Evolutionary conservation across 2,797 vertebrate species (phyloP).

Genomic region (Heteromormyrus szaboi): DNA sequence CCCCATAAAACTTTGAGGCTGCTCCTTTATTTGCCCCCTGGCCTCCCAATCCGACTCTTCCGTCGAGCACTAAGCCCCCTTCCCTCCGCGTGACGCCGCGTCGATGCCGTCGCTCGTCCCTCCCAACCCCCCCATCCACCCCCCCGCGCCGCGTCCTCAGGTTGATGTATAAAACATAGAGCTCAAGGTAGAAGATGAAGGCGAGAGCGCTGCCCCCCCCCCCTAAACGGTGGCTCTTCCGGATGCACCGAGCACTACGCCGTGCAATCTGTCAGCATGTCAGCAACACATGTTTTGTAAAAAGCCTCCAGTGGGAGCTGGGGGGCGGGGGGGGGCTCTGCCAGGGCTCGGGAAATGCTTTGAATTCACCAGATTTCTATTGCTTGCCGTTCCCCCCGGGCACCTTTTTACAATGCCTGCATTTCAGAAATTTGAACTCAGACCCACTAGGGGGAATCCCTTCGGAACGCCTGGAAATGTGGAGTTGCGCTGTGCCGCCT

Average conservation of each 20-base stretch:
- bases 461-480: slow-evolving; percentile 97
- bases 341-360: slow-evolving; percentile 99
- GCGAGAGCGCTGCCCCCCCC: slow-evolving; percentile 95
- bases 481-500: slow-evolving; percentile 99
- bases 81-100: neutral
- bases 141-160: slow-evolving; percentile 53
- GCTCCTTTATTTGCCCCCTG: slow-evolving; percentile 34
- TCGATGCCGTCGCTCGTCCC: neutral
- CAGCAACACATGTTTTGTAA: slow-evolving; percentile 99
- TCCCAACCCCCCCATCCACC: neutral
- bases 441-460: slow-evolving; percentile 68
- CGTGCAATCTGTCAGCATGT: slow-evolving; percentile 99
- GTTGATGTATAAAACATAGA: slow-evolving; percentile 99
- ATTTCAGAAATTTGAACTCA: slow-evolving; percentile 99
- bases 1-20: slow-evolving; percentile 54
- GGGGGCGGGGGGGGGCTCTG: slow-evolving; percentile 58
- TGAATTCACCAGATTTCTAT: slow-evolving; percentile 99
- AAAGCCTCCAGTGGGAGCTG: slow-evolving; percentile 99
- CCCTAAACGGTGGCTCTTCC: slow-evolving; percentile 94
- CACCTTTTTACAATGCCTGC: slow-evolving; percentile 90
- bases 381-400: slow-evolving; percentile 81
- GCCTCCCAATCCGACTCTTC: slow-evolving; percentile 17
- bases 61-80: slow-evolving; percentile 34
- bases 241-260: slow-evolving; percentile 99
- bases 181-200: slow-evolving; percentile 98